Base-by-base conservation (phyloP, 2,888 invertebrate species). In the Nemoura dubitans region DNA sequence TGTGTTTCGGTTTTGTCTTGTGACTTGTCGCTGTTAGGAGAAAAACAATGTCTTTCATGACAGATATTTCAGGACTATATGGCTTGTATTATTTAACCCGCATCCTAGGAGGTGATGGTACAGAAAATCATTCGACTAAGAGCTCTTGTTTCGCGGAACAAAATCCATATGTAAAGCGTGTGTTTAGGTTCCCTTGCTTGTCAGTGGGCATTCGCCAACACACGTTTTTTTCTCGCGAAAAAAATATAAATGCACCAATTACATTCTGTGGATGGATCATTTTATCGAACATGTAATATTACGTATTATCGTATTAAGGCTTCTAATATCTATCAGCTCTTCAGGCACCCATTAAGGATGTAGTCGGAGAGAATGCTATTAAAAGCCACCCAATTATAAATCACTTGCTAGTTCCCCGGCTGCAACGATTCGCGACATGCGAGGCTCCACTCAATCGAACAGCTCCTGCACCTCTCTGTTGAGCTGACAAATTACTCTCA, bases 31-130 rank as follows among this genome's bases (percentile, higher is more conserved):
- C 36, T 86, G 29, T 81, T 25, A 30, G 28, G 78, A 27, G 59
- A 27, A 84, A 59, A 84, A 76, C 27, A 84, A 84, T 84, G 76
- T 84, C 84, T 84, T 76, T 28, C 84, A 59, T 27, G 84, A 84
- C 84, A 84, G 84, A 84, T 84, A 84, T 84, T 84, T 76, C 27
- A 14, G 16, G 14, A 59, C 3, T 29, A 28, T 28, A 26, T 84
- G 25, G 29, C 59, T 76, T 28, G 26, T 76, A 14, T 84, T 84
- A 27, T 84, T 59, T 76, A 76, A 84, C 26, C 59, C 59, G 59
- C 59, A 59, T 59, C 59, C 59, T 59, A 59, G 59, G 59, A 59
- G 59, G 21, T 21, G 59, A 59, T 81, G 81, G 16, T 81, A 27
- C 59, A 43, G 28, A 84, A 83, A 84, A 76, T 84, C 76, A 84